Evolutionary conservation across 2,113 vertebrate genomes (phyloP), one percentile per base, ranked within the genome.

Genomic region (Gopherus flavomarginatus): DNA sequence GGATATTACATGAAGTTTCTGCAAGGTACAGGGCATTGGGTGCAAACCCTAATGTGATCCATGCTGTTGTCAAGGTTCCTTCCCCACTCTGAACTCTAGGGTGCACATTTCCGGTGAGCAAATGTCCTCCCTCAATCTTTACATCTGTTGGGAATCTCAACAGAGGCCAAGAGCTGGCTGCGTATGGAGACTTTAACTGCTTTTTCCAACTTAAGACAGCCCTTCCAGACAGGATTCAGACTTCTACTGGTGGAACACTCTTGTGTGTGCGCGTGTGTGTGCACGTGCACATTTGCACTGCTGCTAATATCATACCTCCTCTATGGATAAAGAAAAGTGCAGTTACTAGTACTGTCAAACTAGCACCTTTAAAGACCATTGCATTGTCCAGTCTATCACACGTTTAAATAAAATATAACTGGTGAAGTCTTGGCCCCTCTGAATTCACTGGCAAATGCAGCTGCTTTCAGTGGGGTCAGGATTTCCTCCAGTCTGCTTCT

Each of bases 21-120:
- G 13, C 21, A 1, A 2, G 8, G 79, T 22, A 4, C 7, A 2
- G 11, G 0, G 8, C 8, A 38, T 12, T 8, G 4, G 65, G 89
- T 6, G 1, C 83, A 92, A 80, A 87, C 17, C 21, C 38, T 8
- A 47, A 81, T 9, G 14, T 19, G 52, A 2, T 31, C 27, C 27
- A 59, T 31, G 57, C 53, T 54, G 21, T 22, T 3, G 6, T 29
- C 57, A 49, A 49, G 47, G 47, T 49, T 49, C 47, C 47, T 49
- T 49, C 47, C 47, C 47, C 47, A 49, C 47, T 49, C 47, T 49
- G 47, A 11, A 49, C 47, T 47, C 47, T 47, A 47, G 47, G 47
- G 47, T 49, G 42, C 42, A 42, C 42, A 42, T 49, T 93, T 83
- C 88, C n/a, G 7, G 11, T 50, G 72, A 14, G 16, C 56, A 82